Evolutionary conservation across 92 coral and sea anemone species (phyloP).

Genomic region (Umimayanthus chanpuru): DNA sequence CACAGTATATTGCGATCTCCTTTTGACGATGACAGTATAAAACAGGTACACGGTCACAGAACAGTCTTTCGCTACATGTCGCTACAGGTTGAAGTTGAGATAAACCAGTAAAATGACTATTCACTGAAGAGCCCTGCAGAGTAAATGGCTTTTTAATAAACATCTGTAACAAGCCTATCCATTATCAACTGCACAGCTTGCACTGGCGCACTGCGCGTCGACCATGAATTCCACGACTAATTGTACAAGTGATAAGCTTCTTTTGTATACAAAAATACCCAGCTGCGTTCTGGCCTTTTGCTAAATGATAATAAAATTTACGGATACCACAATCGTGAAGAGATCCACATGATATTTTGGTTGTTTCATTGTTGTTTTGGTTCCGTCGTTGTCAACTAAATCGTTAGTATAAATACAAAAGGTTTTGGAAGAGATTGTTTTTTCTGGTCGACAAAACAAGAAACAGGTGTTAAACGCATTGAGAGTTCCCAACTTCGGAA

Average conservation of each 20-base stretch:
- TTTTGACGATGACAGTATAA: too few species aligned
- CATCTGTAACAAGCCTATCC: neutral
- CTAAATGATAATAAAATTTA: too few species aligned
- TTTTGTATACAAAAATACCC: neutral
- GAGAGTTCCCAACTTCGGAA: neutral
- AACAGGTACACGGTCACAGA: neutral
- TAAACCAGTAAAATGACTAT: neutral
- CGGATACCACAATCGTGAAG: neutral
- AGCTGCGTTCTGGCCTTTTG: neutral
- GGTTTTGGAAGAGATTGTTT: neutral
- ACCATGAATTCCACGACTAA: neutral
- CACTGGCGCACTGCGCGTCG: neutral
- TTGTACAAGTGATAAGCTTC: neutral
- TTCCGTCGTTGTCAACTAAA: neutral
- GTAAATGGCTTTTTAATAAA: neutral
- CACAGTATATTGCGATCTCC: neutral
- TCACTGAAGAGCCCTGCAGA: neutral
- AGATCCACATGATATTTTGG: neutral
- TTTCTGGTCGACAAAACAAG: neutral
- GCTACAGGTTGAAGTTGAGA: conserved; percentile 3
- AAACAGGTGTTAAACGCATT: neutral
- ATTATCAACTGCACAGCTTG: neutral
- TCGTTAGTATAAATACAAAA: neutral
- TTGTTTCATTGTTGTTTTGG: neutral
- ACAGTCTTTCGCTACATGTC: neutral